Percentiles rank a stretch among this genome's conserved stretches.
Evolutionary conservation across 2,888 invertebrate genomes (phyloP).

Genomic region (Athripsodes cinereus): DNA sequence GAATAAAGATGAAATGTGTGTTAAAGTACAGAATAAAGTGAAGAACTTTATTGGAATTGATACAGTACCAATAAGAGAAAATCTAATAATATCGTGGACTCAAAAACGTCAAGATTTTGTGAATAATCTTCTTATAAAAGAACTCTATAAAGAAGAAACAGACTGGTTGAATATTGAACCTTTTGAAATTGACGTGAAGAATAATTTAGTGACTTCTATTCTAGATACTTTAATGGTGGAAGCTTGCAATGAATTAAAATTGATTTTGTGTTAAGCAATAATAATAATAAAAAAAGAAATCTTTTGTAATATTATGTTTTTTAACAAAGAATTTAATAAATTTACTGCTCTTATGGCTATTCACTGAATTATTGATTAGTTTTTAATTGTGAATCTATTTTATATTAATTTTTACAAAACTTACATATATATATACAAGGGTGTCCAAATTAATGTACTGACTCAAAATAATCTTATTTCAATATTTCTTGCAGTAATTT

Average conservation of each 20-base stretch:
- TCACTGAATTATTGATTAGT: too few relatives aligned
- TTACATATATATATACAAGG: too few relatives aligned
- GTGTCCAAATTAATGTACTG: too few relatives aligned
- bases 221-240: slow-evolving; percentile 17
- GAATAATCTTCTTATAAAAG: slow-evolving; percentile 21
- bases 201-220: slow-evolving; percentile 19
- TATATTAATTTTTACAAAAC: too few relatives aligned
- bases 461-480: too few relatives aligned
- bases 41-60: slow-evolving; percentile 18
- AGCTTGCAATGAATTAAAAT: slow-evolving; percentile 13
- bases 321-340: too few relatives aligned
- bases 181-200: slow-evolving; percentile 21
- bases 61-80: slow-evolving; percentile 11
- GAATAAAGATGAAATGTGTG: slow-evolving; percentile 15
- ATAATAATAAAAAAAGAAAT: too few relatives aligned
- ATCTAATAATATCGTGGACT: slow-evolving; percentile 19
- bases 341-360: too few relatives aligned
- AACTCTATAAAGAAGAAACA: slow-evolving; percentile 23
- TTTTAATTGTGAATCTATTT: too few relatives aligned
- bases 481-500: too few relatives aligned
- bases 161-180: slow-evolving; percentile 23
- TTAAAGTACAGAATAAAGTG: slow-evolving; percentile 16
- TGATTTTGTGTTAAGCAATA: not conserved
- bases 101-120: slow-evolving; percentile 22
- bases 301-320: too few relatives aligned